Percentiles rank a stretch among this genome's conserved stretches.
Evolutionary conservation across 2,888 invertebrate genomes (phyloP).

Genomic region (Agrotis clavis): DNA sequence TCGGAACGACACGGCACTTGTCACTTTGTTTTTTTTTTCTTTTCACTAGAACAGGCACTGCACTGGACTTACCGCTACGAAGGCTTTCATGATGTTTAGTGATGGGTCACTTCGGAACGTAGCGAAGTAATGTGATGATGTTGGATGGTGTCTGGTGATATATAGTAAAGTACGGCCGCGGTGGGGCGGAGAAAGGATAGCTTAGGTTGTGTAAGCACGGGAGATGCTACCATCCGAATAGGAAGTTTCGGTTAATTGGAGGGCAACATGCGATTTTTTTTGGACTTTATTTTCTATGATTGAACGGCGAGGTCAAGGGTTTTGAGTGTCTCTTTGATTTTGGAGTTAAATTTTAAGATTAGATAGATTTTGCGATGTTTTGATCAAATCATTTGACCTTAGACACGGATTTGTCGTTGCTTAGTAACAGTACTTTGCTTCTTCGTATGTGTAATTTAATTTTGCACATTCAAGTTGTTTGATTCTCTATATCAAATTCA

Average conservation of each 20-base stretch:
- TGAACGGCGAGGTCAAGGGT: constrained; percentile 74
- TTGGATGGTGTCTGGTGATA: constrained; percentile 82
- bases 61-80: constrained; percentile 90
- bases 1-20: constrained; percentile 86
- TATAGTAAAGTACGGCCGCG: constrained; percentile 82
- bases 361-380: constrained; percentile 14
- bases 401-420: constrained; percentile 25
- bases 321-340: constrained; percentile 53
- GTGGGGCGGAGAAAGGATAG: constrained; percentile 91
- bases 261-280: constrained; percentile 83
- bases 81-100: constrained; percentile 90
- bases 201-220: constrained; percentile 87
- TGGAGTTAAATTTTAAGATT: constrained; percentile 16
- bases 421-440: constrained; percentile 20
- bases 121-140: constrained; percentile 86
- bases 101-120: constrained; percentile 88
- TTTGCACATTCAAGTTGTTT: not conserved
- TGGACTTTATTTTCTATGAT: constrained; percentile 61
- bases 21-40: constrained; percentile 74
- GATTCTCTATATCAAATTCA: not conserved
- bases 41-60: constrained; percentile 76
- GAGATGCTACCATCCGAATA: constrained; percentile 84
- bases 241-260: constrained; percentile 87
- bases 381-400: constrained; percentile 41
- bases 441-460: constrained; percentile 20